phyloP scores from a whole-genome alignment of 2,888 invertebrate genomes.

The Athripsodes cinereus region DNA sequence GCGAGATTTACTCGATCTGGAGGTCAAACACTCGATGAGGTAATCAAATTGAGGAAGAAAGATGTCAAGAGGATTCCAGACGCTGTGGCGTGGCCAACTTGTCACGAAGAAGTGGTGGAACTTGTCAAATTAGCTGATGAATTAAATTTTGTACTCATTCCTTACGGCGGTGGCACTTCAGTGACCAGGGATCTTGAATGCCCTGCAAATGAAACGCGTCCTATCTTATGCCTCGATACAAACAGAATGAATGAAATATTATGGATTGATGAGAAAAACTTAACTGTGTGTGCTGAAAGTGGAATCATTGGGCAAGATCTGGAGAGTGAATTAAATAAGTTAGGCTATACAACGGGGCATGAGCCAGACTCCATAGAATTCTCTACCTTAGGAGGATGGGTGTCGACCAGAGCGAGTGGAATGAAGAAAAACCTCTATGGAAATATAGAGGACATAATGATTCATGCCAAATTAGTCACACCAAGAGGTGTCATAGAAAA shows the following conservation, averaged over 20 bases:
- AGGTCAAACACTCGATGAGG: constrained; percentile 89
- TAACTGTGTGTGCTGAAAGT: constrained; percentile 67
- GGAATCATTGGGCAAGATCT: constrained; percentile 94
- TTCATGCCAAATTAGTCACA: constrained; percentile 84
- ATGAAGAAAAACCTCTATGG: constrained; percentile 99
- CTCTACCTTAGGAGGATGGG: constrained; percentile 95
- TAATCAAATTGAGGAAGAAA: constrained; percentile 68
- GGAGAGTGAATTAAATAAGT: constrained; percentile 71
- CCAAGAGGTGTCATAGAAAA: constrained; percentile 79
- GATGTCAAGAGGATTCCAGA: constrained; percentile 86
- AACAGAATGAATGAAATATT: constrained; percentile 93
- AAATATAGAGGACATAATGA: constrained; percentile 92
- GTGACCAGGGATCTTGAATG: constrained; percentile 86
- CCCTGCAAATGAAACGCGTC: constrained; percentile 67
- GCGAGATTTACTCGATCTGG: constrained; percentile 83
- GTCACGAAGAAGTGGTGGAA: constrained; percentile 77
- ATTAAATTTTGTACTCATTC: constrained; percentile 77
- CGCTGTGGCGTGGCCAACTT: constrained; percentile 85
- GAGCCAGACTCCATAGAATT: constrained; percentile 99
- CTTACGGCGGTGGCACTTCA: constrained; percentile 92
- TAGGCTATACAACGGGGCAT: constrained; percentile 87
- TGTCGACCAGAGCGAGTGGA: constrained; percentile 91
- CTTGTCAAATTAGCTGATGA: constrained; percentile 71
- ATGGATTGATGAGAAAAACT: constrained; percentile 82
- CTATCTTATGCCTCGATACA: constrained; percentile 87